Base-by-base conservation (phyloP, 2,113 vertebrate genomes). In the Clarias gariepinus region DNA sequence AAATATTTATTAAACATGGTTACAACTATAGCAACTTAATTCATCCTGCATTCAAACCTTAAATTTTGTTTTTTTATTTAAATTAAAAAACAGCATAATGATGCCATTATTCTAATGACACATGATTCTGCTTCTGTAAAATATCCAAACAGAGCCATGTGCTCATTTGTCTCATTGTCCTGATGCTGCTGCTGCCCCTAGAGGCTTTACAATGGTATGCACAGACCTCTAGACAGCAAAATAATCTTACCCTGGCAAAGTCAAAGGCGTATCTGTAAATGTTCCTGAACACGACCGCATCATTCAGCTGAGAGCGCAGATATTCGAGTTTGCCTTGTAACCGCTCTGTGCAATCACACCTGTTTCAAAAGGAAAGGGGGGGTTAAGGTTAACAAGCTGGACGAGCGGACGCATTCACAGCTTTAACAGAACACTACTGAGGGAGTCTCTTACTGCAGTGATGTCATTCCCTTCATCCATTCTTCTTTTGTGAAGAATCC, bases 231-330 rank as follows among this genome's bases (percentile, higher is more conserved):
- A 47, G 47, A 47, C 47, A 0, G 7, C 47, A 47, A 47, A 60
- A 15, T 19, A 57, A 0, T 94, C 97, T 95, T 93, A 98, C 97
- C 95, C 98, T 96, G 94, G 98, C 95, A 91, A 99, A 99, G 94
- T 99, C 97, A 91, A 99, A 99, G 93, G 97, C 97, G 4, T 99
- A 99, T 99, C 97, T 97, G 96, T 98, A 99, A 94, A 99, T 97
- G 94, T 96, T 97, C 95, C 97, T 99, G 95, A 99, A 99, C 33
- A 94, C 92, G n/a, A 93, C 95, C 86, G 96, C 93, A 90, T 99
- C 97, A 85, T 96, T 98, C 92, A 99, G 93, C 74, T 98, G 96
- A 88, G 95, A 94, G 83, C 96, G 95, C 90, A 99, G 93, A 93
- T 97, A 97, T 89, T 98, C 97, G 92, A 98, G 96, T 93, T 97